Evolutionary conservation across 2,888 invertebrate genomes (phyloP), one percentile per base, ranked within the genome.

Genomic region (Caenorhabditis sinica): DNA sequence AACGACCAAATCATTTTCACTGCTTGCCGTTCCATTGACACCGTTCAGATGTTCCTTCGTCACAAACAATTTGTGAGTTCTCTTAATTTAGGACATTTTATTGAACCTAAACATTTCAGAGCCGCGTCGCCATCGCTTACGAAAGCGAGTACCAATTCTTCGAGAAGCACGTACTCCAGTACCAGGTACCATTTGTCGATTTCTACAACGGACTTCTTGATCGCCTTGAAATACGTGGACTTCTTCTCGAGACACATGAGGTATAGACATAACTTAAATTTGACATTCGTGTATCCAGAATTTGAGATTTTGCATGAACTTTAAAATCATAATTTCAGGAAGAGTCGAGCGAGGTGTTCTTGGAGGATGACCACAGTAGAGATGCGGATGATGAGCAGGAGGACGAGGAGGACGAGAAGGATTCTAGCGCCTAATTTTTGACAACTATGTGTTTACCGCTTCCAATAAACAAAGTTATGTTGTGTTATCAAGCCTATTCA

Each of bases 171-270:
- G 76, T 76, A 13, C 60, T 76, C 11, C 68, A 28, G 20, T 30
- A 69, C 25, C 60, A 76, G 20, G 51, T 76, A 9, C 20, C 11
- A 0, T 76, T 76, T 17, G 9, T 60, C 11, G 51, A 76, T 40
- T 76, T 76, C 45, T 76, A 58, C 61, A 76, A 76, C 28, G 76
- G 60, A 36, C 68, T 76, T 11, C 51, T 68, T 6, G 68, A 69
- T 9, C 33, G 25, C 6, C 60, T 76, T 2, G 58, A 68, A 25
- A 51, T 60, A 36, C 15, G 61, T 17, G 43, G 40, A 17, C 17
- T 15, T 33, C 9, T 36, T 33, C n/a, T 33, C 15, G 30, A 68
- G 36, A 28, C n/a, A 2, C 56, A 56, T 13, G 25, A 56, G 20
- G 49, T 40, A 40, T 40, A 40, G 2, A 40, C 6, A 13, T 13